phyloP scores from a whole-genome alignment of 2,113 vertebrate genomes.

The Solea senegalensis region DNA sequence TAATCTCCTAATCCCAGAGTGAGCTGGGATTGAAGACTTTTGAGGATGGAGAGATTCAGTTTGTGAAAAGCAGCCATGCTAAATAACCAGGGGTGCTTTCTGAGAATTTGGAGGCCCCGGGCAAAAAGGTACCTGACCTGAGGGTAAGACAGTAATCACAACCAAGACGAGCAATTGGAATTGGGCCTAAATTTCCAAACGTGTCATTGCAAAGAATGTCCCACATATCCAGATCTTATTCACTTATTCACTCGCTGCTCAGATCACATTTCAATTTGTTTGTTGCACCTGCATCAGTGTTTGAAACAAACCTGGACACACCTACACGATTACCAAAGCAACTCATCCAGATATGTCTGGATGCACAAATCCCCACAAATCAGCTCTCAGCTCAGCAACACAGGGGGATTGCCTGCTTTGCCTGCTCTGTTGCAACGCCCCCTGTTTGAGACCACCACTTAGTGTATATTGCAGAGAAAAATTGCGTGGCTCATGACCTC shows the following conservation, averaged over 20 bases:
- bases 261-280: no score
- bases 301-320: background rate
- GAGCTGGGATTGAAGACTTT: constrained; percentile 46
- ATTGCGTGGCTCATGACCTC: constrained; percentile 46
- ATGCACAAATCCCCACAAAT: no score
- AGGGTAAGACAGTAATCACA: no score
- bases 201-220: no score
- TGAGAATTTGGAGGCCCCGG: background rate
- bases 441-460: constrained; percentile 1
- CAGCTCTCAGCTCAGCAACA: background rate
- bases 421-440: background rate
- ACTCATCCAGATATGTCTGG: no score
- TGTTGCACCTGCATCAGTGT: no score
- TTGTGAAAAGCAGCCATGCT: background rate
- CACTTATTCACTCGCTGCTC: no score
- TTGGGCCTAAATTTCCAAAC: no score
- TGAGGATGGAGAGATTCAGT: constrained; percentile 18
- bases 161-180: no score
- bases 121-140: background rate
- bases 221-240: no score
- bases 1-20: constrained; percentile 42
- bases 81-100: background rate
- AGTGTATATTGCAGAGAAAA: constrained; percentile 23
- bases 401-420: background rate
- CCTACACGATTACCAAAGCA: background rate